These are phyloP conservation scores for Cyphomyrmex costatus DNA, from an alignment of 1,140 invertebrate genomes.

Conservation along the genomic window DNA sequence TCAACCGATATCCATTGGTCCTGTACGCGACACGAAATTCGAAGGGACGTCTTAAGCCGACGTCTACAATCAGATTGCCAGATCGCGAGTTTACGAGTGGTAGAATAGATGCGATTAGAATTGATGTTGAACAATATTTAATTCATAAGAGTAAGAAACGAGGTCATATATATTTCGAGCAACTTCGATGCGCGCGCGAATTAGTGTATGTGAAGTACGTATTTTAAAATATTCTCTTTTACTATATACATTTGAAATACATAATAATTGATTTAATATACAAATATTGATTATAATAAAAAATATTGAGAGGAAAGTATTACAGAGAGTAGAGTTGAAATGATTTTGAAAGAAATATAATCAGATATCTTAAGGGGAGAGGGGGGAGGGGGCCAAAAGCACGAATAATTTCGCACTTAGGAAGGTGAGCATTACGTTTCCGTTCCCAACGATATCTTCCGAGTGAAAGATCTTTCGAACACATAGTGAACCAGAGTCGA, in stretches of 20 bases:
- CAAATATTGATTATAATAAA: too few species aligned
- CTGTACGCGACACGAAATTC: slow-evolving; percentile 79
- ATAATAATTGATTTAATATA: too few species aligned
- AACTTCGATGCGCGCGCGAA: too few species aligned
- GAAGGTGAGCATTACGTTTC: not conserved
- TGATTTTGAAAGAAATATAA: not conserved
- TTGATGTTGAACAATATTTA: not conserved
- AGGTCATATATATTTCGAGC: not conserved
- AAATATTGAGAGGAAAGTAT: not conserved
- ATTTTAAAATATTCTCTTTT: not conserved
- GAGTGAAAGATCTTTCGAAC: slow-evolving; percentile 18
- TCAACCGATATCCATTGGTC: slow-evolving; percentile 68
- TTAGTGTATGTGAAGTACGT: too few species aligned
- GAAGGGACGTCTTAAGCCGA: slow-evolving; percentile 54
- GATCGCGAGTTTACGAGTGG: slow-evolving; percentile 13
- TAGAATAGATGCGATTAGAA: not conserved
- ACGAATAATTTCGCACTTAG: slow-evolving; percentile 7
- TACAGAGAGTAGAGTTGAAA: not conserved
- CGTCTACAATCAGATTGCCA: slow-evolving; percentile 22
- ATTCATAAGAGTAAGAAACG: not conserved
- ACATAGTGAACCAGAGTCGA: slow-evolving; percentile 37
- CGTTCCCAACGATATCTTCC: not conserved
- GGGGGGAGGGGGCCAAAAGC: too few species aligned
- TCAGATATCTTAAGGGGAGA: not conserved
- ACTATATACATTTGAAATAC: not conserved